Evolutionary conservation across 1,140 invertebrate genomes (phyloP).

Genomic region (Hycleus phaleratus): DNA sequence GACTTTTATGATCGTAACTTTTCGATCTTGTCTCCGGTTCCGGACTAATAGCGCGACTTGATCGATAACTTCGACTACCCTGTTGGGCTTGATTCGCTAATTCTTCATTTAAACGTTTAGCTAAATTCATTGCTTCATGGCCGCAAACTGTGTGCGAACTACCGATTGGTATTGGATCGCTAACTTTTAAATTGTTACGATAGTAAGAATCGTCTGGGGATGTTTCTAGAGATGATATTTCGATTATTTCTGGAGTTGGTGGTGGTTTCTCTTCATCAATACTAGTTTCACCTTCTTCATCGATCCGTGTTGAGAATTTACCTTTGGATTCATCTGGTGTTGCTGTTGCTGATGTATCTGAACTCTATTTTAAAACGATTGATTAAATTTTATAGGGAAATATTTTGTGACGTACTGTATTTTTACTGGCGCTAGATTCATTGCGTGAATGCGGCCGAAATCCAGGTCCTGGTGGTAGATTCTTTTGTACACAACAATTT

Average conservation of each 20-base stretch:
- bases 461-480: constrained; percentile 84
- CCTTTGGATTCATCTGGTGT: constrained; percentile 38
- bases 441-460: constrained; percentile 87
- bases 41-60: constrained; percentile 42
- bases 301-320: constrained; percentile 53
- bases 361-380: constrained; percentile 19
- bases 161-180: constrained; percentile 62
- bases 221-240: constrained; percentile 9
- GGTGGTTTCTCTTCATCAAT: constrained; percentile 31
- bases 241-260: background rate
- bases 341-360: constrained; percentile 36
- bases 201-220: constrained; percentile 10
- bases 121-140: constrained; percentile 67
- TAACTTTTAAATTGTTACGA: constrained; percentile 39
- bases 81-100: constrained; percentile 53
- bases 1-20: constrained; percentile 49
- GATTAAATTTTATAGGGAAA: background rate
- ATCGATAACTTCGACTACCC: constrained; percentile 39
- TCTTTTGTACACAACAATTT: constrained; percentile 91
- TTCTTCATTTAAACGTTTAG: constrained; percentile 62
- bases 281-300: constrained; percentile 53
- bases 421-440: constrained; percentile 53
- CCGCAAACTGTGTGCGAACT: constrained; percentile 65
- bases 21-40: constrained; percentile 52
- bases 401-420: constrained; percentile 36